Evolutionary conservation across 1,140 invertebrate species (phyloP).

Genomic region (Penaeus vannamei): DNA sequence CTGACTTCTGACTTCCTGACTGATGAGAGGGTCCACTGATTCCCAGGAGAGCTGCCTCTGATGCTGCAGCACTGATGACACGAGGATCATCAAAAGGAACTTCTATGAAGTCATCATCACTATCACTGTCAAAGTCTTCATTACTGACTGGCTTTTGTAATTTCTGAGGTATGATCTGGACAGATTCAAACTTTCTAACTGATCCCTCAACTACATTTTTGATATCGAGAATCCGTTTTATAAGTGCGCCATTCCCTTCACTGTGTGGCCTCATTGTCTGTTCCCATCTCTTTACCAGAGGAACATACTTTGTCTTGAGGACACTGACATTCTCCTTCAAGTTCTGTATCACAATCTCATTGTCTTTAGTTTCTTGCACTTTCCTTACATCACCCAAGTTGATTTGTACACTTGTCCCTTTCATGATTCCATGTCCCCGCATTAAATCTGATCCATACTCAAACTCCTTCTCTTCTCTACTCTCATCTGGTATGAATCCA

Average conservation of each 20-base stretch:
- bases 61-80: slow-evolving; percentile 54
- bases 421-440: slow-evolving; percentile 63
- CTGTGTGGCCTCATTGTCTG: slow-evolving; percentile 56
- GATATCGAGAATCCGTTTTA: slow-evolving; percentile 52
- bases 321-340: slow-evolving; percentile 56
- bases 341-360: slow-evolving; percentile 59
- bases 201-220: slow-evolving; percentile 47
- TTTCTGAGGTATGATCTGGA: slow-evolving; percentile 52
- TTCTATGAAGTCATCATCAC: slow-evolving; percentile 66
- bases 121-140: slow-evolving; percentile 38
- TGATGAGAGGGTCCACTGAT: background rate
- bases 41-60: slow-evolving; percentile 60
- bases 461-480: slow-evolving; percentile 13
- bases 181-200: slow-evolving; percentile 55
- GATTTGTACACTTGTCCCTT: slow-evolving; percentile 59
- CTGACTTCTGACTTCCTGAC: background rate
- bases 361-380: slow-evolving; percentile 60
- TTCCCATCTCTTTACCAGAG: slow-evolving; percentile 59
- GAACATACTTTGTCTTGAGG: slow-evolving; percentile 54
- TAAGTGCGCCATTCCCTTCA: slow-evolving; percentile 51
- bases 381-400: slow-evolving; percentile 53
- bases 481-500: background rate
- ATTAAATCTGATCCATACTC: slow-evolving; percentile 63
- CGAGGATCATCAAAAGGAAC: slow-evolving; percentile 60
- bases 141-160: background rate